Base-by-base conservation (phyloP, 2,888 invertebrate species). In the Morpho helenor region DNA sequence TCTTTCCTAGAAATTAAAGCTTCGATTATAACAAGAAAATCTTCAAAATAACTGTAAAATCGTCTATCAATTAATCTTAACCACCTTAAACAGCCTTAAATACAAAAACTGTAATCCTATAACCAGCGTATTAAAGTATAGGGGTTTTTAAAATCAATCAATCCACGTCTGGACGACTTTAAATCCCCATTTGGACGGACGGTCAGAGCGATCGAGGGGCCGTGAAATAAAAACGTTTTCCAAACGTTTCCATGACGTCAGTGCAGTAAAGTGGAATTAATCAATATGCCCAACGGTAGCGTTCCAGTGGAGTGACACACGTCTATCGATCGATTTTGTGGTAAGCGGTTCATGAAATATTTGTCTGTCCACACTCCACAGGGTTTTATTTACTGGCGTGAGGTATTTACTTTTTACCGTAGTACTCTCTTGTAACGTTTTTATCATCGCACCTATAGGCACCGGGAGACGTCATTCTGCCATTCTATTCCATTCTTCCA, bases 201-300 rank as follows among this genome's bases (percentile, higher is more conserved):
- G 53, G 55, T 49, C 16, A 43, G 46, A 47, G 49, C 51, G 47
- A 42, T 42, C 31, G 49, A 46, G 31, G 41, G 41, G 48, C 41
- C 40, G 54, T 46, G 53, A 57, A 58, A 59, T 56, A 59, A 61
- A 59, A 62, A 55, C 54, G 54, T 49, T 60, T 59, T 49, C 56
- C 56, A 44, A 56, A 53, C 59, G 58, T 51, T 58, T 56, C 61
- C 56, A 44, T 52, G 49, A 23, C 49, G 47, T 31, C 46, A 49
- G 59, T 59, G 53, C 59, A 58, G 58, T 59, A 52, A 54, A 51
- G 62, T 57, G 59, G 54, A 57, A 59, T 51, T 59, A 62, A 62
- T 57, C 62, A 58, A 62, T 59, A 59, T 67, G 53, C 44, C 60
- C 48, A 53, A 42, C 52, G 51, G 46, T 46, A 40, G 49, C 49